phyloP scores from a whole-genome alignment of 2,888 invertebrate genomes.

The Agrochola circellaris region DNA sequence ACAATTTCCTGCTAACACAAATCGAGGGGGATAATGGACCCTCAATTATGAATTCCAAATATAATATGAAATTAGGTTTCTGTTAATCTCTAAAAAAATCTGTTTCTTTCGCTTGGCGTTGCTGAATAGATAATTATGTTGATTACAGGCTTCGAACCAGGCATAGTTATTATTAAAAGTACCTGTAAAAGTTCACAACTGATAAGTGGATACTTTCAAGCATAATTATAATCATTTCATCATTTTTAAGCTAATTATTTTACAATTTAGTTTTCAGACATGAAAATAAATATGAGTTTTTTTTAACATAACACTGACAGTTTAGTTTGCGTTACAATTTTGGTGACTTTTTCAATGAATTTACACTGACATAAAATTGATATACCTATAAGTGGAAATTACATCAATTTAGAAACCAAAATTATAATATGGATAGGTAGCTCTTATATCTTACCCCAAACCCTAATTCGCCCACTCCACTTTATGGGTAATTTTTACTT shows the following conservation, averaged over 20 bases:
- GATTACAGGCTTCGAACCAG: too few species aligned
- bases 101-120: background rate
- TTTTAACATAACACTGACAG: background rate
- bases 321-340: background rate
- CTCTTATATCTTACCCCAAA: slow-evolving; percentile 26
- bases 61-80: background rate
- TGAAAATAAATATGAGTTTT: background rate
- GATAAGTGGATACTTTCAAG: background rate
- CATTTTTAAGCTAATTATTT: background rate
- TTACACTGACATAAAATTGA: background rate
- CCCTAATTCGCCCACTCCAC: slow-evolving; percentile 72
- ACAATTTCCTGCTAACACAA: background rate
- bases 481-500: slow-evolving; percentile 83
- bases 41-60: background rate
- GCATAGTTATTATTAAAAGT: background rate
- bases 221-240: background rate
- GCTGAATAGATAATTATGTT: background rate
- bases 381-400: background rate
- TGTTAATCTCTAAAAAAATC: background rate
- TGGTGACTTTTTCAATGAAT: background rate
- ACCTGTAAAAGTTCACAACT: background rate
- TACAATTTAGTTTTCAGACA: background rate
- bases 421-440: background rate
- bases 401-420: background rate
- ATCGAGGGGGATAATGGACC: background rate